These are phyloP conservation scores for Chironomus tentans DNA, from an alignment of 2,888 invertebrate species.

Conservation along the genomic window DNA sequence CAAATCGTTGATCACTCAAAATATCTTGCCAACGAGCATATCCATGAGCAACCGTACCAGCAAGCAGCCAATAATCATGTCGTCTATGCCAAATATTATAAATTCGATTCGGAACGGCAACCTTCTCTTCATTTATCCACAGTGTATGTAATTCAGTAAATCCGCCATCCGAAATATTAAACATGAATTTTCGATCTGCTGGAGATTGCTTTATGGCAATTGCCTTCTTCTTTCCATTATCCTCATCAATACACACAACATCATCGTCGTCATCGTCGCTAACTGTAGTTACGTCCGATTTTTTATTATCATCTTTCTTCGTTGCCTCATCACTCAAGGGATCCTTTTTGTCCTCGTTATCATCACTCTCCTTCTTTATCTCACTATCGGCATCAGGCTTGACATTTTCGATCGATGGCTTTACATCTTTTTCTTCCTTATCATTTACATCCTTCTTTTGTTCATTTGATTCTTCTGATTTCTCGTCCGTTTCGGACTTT, in stretches of 20 bases:
- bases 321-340: not conserved
- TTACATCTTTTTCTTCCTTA: slow-evolving; percentile 34
- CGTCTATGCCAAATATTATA: slow-evolving; percentile 99
- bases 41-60: slow-evolving; percentile 97
- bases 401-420: slow-evolving; percentile 31
- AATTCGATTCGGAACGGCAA: slow-evolving; percentile 89
- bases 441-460: slow-evolving; percentile 28
- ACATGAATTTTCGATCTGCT: slow-evolving; percentile 88
- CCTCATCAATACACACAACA: slow-evolving; percentile 41
- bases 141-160: slow-evolving; percentile 97
- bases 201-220: slow-evolving; percentile 42
- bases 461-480: slow-evolving; percentile 30
- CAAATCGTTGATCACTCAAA: slow-evolving; percentile 93
- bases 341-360: not conserved
- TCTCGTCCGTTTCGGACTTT: slow-evolving; percentile 33
- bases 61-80: slow-evolving; percentile 98
- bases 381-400: not conserved
- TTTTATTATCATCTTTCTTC: slow-evolving; percentile 34
- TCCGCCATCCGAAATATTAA: slow-evolving; percentile 98
- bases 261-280: slow-evolving; percentile 46
- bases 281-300: slow-evolving; percentile 44
- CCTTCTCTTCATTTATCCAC: slow-evolving; percentile 96
- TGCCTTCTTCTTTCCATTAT: slow-evolving; percentile 47
- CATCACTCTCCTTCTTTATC: not conserved
- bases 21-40: slow-evolving; percentile 99